A percentile compares a stretch with the other conserved stretches of the same genome.
Conservation (phyloP, 2,113 vertebrate species). For the Tenrec ecaudatus region DNA sequence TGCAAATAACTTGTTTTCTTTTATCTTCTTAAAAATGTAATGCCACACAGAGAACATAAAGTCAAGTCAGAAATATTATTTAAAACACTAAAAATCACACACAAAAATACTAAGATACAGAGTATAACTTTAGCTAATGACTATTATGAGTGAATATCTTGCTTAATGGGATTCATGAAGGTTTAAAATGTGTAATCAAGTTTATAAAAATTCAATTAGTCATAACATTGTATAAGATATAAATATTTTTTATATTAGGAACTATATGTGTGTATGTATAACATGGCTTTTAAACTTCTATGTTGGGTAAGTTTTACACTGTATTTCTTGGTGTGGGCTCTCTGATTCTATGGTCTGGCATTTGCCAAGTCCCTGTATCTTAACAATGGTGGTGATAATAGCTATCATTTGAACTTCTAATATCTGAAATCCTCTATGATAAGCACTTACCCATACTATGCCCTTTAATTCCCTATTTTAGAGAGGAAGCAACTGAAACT, state of each 20-base stretch:
- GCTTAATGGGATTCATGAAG: constrained; percentile 54
- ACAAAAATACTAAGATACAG: neutral
- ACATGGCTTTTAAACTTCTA: neutral
- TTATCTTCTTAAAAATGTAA: constrained; percentile 27
- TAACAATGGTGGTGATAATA: neutral
- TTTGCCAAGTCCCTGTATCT: neutral
- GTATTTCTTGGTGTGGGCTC: neutral
- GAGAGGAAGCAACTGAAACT: neutral
- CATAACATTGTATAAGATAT: neutral
- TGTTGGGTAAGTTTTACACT: neutral
- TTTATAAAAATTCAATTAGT: constrained; percentile 54
- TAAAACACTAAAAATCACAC: constrained; percentile 17
- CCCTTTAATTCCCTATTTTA: neutral
- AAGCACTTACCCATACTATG: neutral
- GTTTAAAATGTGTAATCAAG: constrained; percentile 28
- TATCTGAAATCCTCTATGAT: neutral
- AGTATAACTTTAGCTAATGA: constrained; percentile 2
- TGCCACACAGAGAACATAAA: constrained; percentile 17
- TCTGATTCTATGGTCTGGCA: neutral
- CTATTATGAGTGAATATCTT: constrained; percentile 33
- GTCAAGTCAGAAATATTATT: constrained; percentile 44
- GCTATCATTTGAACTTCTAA: neutral
- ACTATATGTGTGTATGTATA: neutral
- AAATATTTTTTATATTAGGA: constrained; percentile 40
- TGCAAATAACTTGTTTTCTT: constrained; percentile 29